These are phyloP conservation scores for Artibeus lituratus DNA, from an alignment of 2,797 vertebrate genomes.

Conservation along the genomic window DNA sequence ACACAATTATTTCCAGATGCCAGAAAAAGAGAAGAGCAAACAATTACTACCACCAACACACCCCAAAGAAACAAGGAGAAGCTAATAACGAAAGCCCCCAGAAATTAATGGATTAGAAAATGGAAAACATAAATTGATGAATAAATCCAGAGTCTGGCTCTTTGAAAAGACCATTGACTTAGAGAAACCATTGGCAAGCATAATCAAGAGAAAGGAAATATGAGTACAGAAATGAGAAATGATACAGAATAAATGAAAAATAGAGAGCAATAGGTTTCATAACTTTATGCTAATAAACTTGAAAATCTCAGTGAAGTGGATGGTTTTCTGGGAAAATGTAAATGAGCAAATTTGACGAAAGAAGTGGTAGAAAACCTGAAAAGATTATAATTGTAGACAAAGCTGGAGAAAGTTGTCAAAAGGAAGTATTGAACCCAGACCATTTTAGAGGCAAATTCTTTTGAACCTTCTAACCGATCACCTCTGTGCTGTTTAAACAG, in stretches of 20 bases:
- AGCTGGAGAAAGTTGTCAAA: background rate
- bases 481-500: background rate
- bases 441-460: background rate
- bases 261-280: conserved; percentile 21
- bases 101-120: conserved; percentile 77
- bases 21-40: background rate
- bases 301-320: conserved; percentile 37
- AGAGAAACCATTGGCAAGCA: conserved; percentile 30
- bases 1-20: conserved; percentile 19
- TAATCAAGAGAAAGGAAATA: conserved; percentile 49
- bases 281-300: conserved; percentile 50
- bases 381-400: background rate
- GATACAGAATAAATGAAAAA: conserved; percentile 38
- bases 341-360: background rate
- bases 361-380: background rate
- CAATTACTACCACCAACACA: background rate
- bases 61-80: background rate
- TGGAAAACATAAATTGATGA: conserved; percentile 62
- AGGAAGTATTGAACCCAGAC: background rate
- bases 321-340: conserved; percentile 35
- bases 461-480: background rate
- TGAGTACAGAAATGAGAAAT: conserved; percentile 39
- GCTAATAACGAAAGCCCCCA: background rate
- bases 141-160: conserved; percentile 6
- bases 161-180: conserved; percentile 54